phyloP scores from a whole-genome alignment of 1,140 invertebrate genomes.

The Acyrthosiphon pisum region DNA sequence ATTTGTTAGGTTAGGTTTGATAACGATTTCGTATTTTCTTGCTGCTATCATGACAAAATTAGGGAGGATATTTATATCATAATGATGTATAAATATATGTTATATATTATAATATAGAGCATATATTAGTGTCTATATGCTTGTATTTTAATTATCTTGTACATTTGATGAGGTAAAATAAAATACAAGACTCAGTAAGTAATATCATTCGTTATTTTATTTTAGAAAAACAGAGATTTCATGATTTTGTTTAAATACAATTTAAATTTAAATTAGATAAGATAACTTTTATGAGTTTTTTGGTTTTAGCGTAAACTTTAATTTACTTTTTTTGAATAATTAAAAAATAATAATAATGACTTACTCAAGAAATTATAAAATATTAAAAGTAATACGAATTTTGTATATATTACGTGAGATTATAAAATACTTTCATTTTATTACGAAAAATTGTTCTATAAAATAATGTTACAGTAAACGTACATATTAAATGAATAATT shows the following conservation, averaged over 20 bases:
- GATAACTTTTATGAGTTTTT: background rate
- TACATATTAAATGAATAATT: slow-evolving; percentile 22
- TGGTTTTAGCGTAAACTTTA: background rate
- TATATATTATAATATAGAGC: background rate
- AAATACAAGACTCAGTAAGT: background rate
- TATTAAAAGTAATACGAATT: background rate
- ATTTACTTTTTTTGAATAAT: background rate
- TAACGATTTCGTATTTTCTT: too few relatives aligned
- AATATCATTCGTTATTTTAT: background rate
- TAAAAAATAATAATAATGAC: slow-evolving; percentile 24
- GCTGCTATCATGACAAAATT: too few relatives aligned
- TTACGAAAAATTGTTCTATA: background rate
- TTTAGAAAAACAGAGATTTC: background rate
- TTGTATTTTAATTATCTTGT: background rate
- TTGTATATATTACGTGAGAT: background rate
- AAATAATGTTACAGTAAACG: background rate
- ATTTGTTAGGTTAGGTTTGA: too few relatives aligned
- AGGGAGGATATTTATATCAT: too few relatives aligned
- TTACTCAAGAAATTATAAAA: background rate
- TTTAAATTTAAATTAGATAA: background rate
- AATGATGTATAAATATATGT: too few relatives aligned
- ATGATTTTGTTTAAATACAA: background rate
- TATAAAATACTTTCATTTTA: background rate
- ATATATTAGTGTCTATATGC: background rate
- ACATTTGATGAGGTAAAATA: background rate